phyloP scores from a whole-genome alignment of 2,113 vertebrate species.

The Hiodon tergisus region DNA sequence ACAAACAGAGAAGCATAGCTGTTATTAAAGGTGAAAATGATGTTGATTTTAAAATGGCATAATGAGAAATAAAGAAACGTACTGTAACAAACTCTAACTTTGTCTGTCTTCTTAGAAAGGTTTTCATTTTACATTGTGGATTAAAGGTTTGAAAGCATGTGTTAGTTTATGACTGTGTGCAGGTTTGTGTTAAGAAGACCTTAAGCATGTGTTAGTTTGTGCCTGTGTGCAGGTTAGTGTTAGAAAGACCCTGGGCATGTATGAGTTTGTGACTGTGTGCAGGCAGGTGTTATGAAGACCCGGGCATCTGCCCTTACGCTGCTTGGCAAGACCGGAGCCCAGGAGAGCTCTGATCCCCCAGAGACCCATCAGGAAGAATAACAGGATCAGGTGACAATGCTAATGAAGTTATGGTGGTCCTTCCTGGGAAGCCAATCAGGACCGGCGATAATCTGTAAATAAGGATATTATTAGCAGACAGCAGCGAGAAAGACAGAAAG shows the following conservation, averaged over 20 bases:
- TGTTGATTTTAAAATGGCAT: constrained; percentile 43
- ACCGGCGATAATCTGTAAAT: constrained; percentile 72
- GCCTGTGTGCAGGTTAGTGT: background rate
- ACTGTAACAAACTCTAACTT: constrained; percentile 55
- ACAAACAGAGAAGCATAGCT: constrained; percentile 76
- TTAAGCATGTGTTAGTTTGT: background rate
- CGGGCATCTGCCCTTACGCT: constrained; percentile 30
- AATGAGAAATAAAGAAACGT: constrained; percentile 50
- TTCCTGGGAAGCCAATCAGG: constrained; percentile 62
- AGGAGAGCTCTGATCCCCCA: constrained; percentile 61
- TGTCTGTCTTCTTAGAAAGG: constrained; percentile 43
- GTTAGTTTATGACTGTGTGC: too few relatives aligned
- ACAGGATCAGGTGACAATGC: constrained; percentile 73
- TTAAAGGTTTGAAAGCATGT: constrained; percentile 40
- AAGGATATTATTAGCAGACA: constrained; percentile 78
- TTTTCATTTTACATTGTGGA: constrained; percentile 61
- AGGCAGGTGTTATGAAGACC: constrained; percentile 1
- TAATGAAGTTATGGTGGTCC: constrained; percentile 80
- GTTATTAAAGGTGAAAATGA: constrained; percentile 37
- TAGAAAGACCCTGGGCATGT: background rate
- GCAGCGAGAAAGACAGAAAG: background rate
- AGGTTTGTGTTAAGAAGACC: background rate
- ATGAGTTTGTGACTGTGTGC: background rate
- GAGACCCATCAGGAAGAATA: constrained; percentile 74
- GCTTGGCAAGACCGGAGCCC: constrained; percentile 63